Evolutionary conservation across 2,797 vertebrate species (phyloP).

Genomic region (Lepus townsendii): DNA sequence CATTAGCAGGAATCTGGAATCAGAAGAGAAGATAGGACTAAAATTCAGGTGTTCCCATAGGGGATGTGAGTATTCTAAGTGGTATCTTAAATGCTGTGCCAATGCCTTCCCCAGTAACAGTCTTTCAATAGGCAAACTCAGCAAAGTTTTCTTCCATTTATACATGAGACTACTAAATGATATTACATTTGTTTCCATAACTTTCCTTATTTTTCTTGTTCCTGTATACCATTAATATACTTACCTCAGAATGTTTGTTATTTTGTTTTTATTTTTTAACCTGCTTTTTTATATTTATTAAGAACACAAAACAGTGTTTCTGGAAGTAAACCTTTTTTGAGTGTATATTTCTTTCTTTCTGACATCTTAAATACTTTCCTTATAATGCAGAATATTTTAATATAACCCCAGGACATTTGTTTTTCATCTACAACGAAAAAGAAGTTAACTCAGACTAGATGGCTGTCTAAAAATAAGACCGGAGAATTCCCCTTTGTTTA

Average conservation of each 20-base stretch:
- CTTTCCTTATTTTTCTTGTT: not conserved
- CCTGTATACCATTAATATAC: not conserved
- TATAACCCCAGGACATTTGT: not conserved
- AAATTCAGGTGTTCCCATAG: too few relatives aligned
- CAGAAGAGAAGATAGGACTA: too few relatives aligned
- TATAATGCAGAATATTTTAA: not conserved
- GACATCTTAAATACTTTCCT: too few relatives aligned
- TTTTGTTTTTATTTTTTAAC: not conserved
- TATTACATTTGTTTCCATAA: not conserved
- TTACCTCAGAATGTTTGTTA: not conserved
- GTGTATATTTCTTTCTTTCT: too few relatives aligned
- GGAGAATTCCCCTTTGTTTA: not conserved
- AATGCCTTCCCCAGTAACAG: too few relatives aligned
- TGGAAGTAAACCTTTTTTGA: not conserved
- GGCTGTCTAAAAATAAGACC: not conserved
- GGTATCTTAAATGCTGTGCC: too few relatives aligned
- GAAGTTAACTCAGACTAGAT: not conserved
- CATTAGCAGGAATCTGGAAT: too few relatives aligned
- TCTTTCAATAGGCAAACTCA: not conserved
- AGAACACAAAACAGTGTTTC: not conserved
- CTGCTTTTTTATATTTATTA: not conserved
- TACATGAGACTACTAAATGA: not conserved
- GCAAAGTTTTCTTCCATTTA: not conserved
- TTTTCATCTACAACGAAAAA: not conserved
- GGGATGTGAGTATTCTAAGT: too few relatives aligned